Conservation (phyloP, 2,888 invertebrate species). For the Euphydryas editha region DNA sequence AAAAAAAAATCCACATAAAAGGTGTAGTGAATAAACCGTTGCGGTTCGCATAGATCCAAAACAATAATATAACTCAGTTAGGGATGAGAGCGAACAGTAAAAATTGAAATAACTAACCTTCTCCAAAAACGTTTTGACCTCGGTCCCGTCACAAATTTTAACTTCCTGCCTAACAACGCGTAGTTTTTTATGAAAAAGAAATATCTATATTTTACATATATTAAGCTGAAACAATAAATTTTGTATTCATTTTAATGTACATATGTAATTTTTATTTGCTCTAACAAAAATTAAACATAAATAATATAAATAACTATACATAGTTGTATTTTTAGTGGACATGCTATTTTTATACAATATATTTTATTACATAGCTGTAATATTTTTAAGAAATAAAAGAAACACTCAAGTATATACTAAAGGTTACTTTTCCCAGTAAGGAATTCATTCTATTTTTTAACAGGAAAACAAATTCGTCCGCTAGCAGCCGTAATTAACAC, state of each 20-base stretch:
- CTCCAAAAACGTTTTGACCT: conserved; percentile 16
- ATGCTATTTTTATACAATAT: no score
- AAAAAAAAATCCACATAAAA: conserved; percentile 18
- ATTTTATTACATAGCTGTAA: no score
- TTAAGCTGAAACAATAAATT: neutral
- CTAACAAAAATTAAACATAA: neutral
- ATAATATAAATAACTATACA: neutral
- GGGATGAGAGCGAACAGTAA: conserved; percentile 8
- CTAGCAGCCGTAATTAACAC: conserved; percentile 4
- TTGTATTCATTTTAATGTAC: conserved; percentile 1
- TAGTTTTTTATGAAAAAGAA: conserved; percentile 4
- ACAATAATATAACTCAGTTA: conserved; percentile 13
- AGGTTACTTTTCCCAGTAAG: neutral
- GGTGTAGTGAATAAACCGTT: conserved; percentile 18
- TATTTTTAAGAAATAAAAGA: neutral
- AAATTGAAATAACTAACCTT: conserved; percentile 18
- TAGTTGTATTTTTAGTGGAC: no score
- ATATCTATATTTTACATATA: conserved; percentile 7
- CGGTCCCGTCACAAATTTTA: conserved; percentile 19
- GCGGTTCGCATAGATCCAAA: conserved; percentile 4
- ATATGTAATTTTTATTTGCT: neutral
- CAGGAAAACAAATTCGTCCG: conserved; percentile 7
- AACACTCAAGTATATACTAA: neutral
- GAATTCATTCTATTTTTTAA: conserved; percentile 9
- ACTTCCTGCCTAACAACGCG: conserved; percentile 21